These are phyloP conservation scores for Vipera latastei DNA, from an alignment of 2,797 vertebrate species.

Conservation along the genomic window DNA sequence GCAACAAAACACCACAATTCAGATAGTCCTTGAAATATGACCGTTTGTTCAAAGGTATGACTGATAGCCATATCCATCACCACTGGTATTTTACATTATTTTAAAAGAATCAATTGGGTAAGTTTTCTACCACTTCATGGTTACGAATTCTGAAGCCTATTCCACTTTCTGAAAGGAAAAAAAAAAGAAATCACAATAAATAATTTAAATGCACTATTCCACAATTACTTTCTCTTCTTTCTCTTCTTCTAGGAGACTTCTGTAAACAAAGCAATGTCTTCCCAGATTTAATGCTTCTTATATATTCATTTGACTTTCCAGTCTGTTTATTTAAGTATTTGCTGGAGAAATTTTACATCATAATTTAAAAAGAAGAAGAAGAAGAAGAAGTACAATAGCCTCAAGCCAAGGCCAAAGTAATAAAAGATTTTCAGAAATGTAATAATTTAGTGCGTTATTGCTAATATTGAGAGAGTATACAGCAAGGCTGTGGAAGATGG, in stretches of 20 bases:
- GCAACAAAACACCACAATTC: not conserved
- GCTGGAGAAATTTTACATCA: not conserved
- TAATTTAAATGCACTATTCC: constrained; percentile 5
- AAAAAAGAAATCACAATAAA: constrained; percentile 17
- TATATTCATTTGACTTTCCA: not conserved
- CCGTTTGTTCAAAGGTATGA: not conserved
- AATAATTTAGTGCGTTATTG: not conserved
- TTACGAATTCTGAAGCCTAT: not conserved
- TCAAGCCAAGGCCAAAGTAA: not conserved
- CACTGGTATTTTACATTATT: not conserved
- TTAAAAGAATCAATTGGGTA: not conserved
- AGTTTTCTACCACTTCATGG: not conserved
- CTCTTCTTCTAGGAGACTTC: not conserved
- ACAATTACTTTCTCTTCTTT: not conserved
- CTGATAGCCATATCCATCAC: not conserved
- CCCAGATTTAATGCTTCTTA: not conserved
- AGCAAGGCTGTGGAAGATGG: not conserved
- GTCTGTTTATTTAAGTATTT: not conserved
- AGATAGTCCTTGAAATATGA: not conserved
- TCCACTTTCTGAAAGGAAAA: not conserved
- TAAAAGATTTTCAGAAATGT: not conserved
- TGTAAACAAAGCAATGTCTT: constrained; percentile 14
- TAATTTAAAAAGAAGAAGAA: not conserved
- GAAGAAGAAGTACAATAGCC: not conserved
- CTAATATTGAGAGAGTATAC: not conserved